phyloP scores from a whole-genome alignment of 2,113 vertebrate genomes.

The Aix galericulata region DNA sequence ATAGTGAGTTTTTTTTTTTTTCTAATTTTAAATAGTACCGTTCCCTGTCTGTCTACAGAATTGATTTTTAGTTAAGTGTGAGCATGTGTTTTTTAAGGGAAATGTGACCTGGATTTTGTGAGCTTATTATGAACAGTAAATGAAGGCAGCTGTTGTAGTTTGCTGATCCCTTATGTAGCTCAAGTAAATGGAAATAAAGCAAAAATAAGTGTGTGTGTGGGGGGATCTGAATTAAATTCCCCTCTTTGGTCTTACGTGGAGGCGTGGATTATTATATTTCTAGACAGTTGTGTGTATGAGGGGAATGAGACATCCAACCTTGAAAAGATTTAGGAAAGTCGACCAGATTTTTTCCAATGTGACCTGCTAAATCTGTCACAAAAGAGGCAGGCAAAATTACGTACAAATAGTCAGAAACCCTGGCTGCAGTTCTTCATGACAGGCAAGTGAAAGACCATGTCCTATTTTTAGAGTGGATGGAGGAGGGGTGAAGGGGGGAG shows the following conservation, averaged over 20 bases:
- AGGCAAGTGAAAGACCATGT: constrained; percentile 50
- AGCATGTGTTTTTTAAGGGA: constrained; percentile 55
- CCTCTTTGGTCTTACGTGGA: constrained; percentile 13
- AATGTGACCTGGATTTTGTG: constrained; percentile 76
- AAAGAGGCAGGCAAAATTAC: constrained; percentile 59
- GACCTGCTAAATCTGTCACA: constrained; percentile 51
- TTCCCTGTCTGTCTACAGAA: neutral
- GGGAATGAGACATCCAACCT: constrained; percentile 41
- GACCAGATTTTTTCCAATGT: constrained; percentile 38
- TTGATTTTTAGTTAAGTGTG: constrained; percentile 3
- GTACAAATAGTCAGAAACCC: constrained; percentile 11
- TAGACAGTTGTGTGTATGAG: constrained; percentile 25
- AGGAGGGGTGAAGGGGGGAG: neutral
- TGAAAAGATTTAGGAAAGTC: constrained; percentile 31
- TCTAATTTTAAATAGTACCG: neutral
- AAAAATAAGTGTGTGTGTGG: neutral
- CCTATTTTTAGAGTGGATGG: constrained; percentile 54
- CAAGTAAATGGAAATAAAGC: constrained; percentile 51
- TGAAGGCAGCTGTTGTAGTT: constrained; percentile 70
- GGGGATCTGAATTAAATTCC: constrained; percentile 46
- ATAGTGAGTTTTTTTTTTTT: neutral
- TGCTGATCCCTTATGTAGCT: constrained; percentile 63
- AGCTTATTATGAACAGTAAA: constrained; percentile 67
- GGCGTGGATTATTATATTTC: constrained; percentile 36
- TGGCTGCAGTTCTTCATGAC: constrained; percentile 51